These are phyloP conservation scores for Galbula dea DNA, from an alignment of 2,113 vertebrate species.

Conservation along the genomic window DNA sequence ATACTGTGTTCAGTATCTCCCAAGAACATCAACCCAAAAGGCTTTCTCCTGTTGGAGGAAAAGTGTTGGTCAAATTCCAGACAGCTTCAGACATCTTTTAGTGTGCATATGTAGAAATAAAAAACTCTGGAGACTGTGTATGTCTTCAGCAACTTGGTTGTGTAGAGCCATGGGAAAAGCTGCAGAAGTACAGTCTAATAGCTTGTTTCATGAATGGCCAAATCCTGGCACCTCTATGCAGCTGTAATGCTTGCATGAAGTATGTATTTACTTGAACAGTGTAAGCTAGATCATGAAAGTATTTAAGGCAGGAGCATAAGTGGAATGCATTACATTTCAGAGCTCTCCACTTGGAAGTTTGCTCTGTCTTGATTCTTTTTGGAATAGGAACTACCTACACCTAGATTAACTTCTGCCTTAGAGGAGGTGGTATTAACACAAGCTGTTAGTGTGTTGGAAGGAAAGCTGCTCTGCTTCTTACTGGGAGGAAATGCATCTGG, in stretches of 20 bases:
- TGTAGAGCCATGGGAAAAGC: background rate
- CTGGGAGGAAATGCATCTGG: background rate
- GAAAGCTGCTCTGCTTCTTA: background rate
- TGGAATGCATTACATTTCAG: background rate
- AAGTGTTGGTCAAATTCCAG: background rate
- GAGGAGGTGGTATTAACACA: accelerated
- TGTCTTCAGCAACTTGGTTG: background rate
- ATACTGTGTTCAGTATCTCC: background rate
- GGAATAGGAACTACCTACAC: background rate
- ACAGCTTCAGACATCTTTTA: background rate
- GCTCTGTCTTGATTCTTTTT: background rate
- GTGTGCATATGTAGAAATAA: background rate
- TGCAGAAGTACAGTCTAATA: background rate
- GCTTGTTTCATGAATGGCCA: background rate
- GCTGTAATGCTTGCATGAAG: background rate
- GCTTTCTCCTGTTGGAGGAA: background rate
- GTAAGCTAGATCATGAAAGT: background rate
- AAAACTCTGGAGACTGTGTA: background rate
- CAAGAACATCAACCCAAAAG: background rate
- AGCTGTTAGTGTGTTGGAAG: background rate
- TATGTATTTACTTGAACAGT: background rate
- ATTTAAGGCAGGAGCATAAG: background rate
- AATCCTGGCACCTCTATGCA: background rate
- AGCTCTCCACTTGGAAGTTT: background rate
- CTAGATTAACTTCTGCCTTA: background rate